phyloP scores from a whole-genome alignment of 2,888 invertebrate species.

The Charanyca ferruginea region DNA sequence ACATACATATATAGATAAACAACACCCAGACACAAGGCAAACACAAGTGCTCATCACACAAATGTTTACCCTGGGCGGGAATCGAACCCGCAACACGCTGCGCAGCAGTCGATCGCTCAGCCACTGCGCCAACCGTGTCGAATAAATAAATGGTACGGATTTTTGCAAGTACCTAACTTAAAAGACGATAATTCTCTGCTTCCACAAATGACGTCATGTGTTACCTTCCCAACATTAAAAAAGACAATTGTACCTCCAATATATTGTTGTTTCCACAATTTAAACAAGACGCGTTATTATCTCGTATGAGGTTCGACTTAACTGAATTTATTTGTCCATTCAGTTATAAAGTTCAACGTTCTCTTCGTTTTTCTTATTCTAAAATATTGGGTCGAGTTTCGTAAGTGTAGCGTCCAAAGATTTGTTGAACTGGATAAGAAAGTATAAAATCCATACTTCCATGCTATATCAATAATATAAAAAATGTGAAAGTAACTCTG shows the following conservation, averaged over 20 bases:
- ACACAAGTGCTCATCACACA: too few species aligned
- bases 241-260: constrained; percentile 74
- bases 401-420: constrained; percentile 80
- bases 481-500: too few species aligned
- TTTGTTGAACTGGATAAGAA: constrained; percentile 53
- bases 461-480: too few species aligned
- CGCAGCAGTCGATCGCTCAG: too few species aligned
- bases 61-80: too few species aligned
- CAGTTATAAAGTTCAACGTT: constrained; percentile 81
- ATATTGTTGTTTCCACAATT: constrained; percentile 77
- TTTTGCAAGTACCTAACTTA: too few species aligned
- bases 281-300: constrained; percentile 80
- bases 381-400: constrained; percentile 78
- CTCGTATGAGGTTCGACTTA: constrained; percentile 77
- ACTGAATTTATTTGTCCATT: constrained; percentile 85
- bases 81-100: too few species aligned
- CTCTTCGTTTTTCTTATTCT: constrained; percentile 74
- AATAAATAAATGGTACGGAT: too few species aligned
- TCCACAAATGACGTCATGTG: not conserved
- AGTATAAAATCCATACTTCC: too few species aligned
- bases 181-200: not conserved
- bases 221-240: constrained; percentile 36
- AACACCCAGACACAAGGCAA: too few species aligned
- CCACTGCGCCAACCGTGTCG: too few species aligned
- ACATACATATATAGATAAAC: too few species aligned